Base-by-base conservation (phyloP, 2,888 invertebrate genomes). In the Rhingia rostrata region DNA sequence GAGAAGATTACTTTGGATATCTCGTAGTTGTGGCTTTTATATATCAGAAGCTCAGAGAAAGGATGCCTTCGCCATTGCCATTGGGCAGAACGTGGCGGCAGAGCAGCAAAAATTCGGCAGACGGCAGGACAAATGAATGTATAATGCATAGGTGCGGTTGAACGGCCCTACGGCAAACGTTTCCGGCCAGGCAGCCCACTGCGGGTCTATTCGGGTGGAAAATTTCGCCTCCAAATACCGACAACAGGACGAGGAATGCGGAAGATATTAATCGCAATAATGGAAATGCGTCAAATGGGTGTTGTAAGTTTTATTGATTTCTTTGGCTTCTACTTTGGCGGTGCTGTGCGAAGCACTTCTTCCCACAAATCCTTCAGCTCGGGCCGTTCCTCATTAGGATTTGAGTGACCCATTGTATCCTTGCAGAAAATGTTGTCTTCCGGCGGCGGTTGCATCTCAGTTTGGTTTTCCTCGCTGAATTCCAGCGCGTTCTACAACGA, bases 141-240 rank as follows among this genome's bases (percentile, higher is more conserved):
- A 72, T 79, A 79, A 79, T 73, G 73, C 53, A 66, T 79, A 73
- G 79, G 79, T 79, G 73, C 73, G 79, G 79, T 79, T 73, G 64
- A 79, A 66, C 39, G 64, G 78, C 51, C 72, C 45, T 72, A 79
- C 63, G 58, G 58, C 56, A 72, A 70, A 58, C 51, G 47, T 60
- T 79, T 79, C 72, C 72, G 78, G 64, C 58, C 64, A 22, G 22
- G 1, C 22, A 22, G 22, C 58, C 72, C 51, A 69, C 60, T 45
- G 67, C 69, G 69, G 67, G 35, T 63, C 61, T n/a, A 12, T 56
- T 69, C 69, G 69, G 47, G 54, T 77, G 69, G 63, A 77, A 77
- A 67, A 67, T 67, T 53, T 54, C 22, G 22, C 22, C 22, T 22
- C 47, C 61, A 47, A 61, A 69, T 54, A 54, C 64, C 58, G 60